Base-by-base conservation (phyloP, 2,888 invertebrate genomes). In the Netelia melanura region DNA sequence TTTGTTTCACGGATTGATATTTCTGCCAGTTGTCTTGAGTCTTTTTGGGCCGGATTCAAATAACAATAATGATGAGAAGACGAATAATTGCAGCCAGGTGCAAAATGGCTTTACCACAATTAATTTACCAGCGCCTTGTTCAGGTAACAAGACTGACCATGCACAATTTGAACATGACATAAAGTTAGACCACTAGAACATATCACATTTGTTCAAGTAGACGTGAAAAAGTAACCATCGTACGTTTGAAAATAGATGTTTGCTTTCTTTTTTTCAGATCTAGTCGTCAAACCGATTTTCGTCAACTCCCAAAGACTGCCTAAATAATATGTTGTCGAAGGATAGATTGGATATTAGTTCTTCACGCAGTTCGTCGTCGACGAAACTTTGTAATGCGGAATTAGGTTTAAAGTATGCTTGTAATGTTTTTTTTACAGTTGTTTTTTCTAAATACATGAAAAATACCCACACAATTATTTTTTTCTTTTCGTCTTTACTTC, bases 1-100 rank as follows among this genome's bases (percentile, higher is more conserved):
- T 54, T 90, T 95, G 48, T 95, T 94, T 89, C 95, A 95, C 88
- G 95, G 95, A 38, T 90, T 95, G 67, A 91, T 94, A 62, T 94
- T 95, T 88, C 90, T 95, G 70, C 95, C 95, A 3, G 94, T 94
- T 2, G 89, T 95, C 48, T 90, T 95, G 25, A 95, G 95, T 85
- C 88, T 94, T 77, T 86, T 94, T 54, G 95, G 95, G 30, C 94
- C 95, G 14, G 89, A 91, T 56, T 25, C 43, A 17, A 52, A 52
- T 11, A 80, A 56, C 9, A 38, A 68, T 17, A 38, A 25, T 30
- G 82, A 74, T n/a, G 80, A 81, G 10, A 83, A 74, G 43, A 74
- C 52, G n/a, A 72, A 85, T 56, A 65, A 67, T 75, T 30, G 58
- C 9, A 52, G 54, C 25, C 21, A 44, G n/a, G 71, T 71, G 44